Evolutionary conservation across 2,888 invertebrate species (phyloP).

Genomic region (Stictocephala bisonia): DNA sequence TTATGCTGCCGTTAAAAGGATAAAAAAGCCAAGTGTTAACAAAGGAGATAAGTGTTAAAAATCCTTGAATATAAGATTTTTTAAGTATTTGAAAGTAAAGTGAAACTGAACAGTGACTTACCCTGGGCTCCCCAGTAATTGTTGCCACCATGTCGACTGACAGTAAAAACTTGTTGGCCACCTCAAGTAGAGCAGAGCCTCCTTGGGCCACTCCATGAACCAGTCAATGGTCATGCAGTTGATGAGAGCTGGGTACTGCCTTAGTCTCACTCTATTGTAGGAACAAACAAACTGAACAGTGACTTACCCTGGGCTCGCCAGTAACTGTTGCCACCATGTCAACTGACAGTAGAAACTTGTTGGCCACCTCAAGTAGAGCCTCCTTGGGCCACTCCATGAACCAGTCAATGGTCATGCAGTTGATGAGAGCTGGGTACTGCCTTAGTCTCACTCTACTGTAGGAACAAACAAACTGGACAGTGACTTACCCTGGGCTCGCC

Average conservation of each 20-base stretch:
- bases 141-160: conserved; percentile 78
- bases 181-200: conserved; percentile 89
- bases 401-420: conserved; percentile 91
- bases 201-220: conserved; percentile 90
- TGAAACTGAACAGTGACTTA: too few relatives aligned
- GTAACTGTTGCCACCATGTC: conserved; percentile 78
- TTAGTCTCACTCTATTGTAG: conserved; percentile 81
- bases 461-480: too few relatives aligned
- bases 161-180: conserved; percentile 83
- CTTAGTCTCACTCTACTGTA: conserved; percentile 83
- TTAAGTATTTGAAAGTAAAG: too few relatives aligned
- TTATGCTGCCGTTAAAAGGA: too few relatives aligned
- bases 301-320: conserved; percentile 69
- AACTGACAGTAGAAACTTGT: conserved; percentile 80
- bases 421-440: conserved; percentile 89
- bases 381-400: conserved; percentile 90
- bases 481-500: conserved; percentile 70
- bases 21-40: too few relatives aligned
- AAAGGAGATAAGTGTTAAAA: too few relatives aligned
- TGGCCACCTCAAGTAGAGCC: conserved; percentile 89
- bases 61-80: too few relatives aligned
- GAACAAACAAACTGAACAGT: too few relatives aligned
- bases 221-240: conserved; percentile 91
- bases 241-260: conserved; percentile 89
- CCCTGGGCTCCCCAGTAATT: conserved; percentile 73